These are phyloP conservation scores for Diphyllodes magnificus DNA, from an alignment of 2,113 vertebrate species.

Conservation along the genomic window DNA sequence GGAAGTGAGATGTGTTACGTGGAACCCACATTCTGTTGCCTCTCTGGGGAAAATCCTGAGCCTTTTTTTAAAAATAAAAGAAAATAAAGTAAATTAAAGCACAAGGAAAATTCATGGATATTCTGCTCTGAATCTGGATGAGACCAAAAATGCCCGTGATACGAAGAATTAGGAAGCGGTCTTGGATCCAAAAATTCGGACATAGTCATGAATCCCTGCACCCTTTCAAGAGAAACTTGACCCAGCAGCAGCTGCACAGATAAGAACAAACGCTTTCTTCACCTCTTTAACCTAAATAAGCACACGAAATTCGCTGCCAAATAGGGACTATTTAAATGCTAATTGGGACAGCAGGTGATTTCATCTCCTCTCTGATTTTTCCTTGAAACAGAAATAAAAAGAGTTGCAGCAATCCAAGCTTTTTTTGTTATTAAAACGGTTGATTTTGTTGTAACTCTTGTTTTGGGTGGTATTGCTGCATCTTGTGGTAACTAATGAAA, in stretches of 20 bases:
- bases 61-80: no score
- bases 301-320: not conserved
- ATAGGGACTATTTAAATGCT: not conserved
- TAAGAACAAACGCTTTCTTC: not conserved
- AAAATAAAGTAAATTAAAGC: not conserved
- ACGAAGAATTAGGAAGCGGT: not conserved
- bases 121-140: not conserved
- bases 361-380: not conserved
- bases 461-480: not conserved
- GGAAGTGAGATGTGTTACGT: rapidly evolving
- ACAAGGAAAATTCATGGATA: not conserved
- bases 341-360: conserved; percentile 16
- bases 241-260: not conserved
- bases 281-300: not conserved
- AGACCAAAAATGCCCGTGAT: not conserved
- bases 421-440: not conserved
- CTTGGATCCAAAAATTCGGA: not conserved
- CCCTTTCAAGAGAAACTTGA: not conserved
- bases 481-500: not conserved
- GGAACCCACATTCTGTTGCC: rapidly evolving
- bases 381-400: not conserved
- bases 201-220: not conserved
- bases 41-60: not conserved
- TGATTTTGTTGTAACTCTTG: not conserved
- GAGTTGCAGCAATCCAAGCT: not conserved